Base-by-base conservation (phyloP, 2,888 invertebrate genomes). In the Euspilapteryx auroguttella region DNA sequence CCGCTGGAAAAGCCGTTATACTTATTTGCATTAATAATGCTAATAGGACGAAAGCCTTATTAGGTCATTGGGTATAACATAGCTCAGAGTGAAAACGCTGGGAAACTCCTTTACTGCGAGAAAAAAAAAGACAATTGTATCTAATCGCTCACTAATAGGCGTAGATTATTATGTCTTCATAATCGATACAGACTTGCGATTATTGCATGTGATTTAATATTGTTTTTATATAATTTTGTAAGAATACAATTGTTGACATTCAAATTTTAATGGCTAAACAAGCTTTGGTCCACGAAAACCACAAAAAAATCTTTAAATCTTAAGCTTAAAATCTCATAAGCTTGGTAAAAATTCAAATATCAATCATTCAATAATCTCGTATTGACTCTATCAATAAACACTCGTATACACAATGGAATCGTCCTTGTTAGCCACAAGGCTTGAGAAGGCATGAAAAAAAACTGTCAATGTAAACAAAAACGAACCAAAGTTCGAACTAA, bases 401-500 rank as follows among this genome's bases (percentile, higher is more conserved):
- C 39, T 28, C 41, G 40, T n/a, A 24, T 41, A 49, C 47, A 66
- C 65, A 64, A 68, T 64, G 49, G 48, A 46, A 45, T 48, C 45
- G 53, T 48, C n/a, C 57, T 68, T 59, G 68, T 71, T 71, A 66
- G 55, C 48, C 44, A 48, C 45, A 43, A 35, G 48, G 55, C 54
- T n/a, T n/a, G n/a, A n/a, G n/a, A n/a, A n/a, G n/a, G n/a, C n/a
- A n/a, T n/a, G n/a, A 63, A 65, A 64, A 40, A 68, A 69, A 66
- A 51, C 53, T 66, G 68, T 64, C 59, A 69, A 55, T 52, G 55
- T 58, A 63, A 65, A 68, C 47, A 59, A n/a, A n/a, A n/a, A n/a
- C n/a, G n/a, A n/a, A n/a, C n/a, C n/a, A n/a, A n/a, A n/a, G n/a
- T n/a, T n/a, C n/a, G n/a, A n/a, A n/a, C n/a, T n/a, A n/a, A n/a